These are phyloP conservation scores for Altica lythri DNA, from an alignment of 2,888 invertebrate species.

Conservation along the genomic window DNA sequence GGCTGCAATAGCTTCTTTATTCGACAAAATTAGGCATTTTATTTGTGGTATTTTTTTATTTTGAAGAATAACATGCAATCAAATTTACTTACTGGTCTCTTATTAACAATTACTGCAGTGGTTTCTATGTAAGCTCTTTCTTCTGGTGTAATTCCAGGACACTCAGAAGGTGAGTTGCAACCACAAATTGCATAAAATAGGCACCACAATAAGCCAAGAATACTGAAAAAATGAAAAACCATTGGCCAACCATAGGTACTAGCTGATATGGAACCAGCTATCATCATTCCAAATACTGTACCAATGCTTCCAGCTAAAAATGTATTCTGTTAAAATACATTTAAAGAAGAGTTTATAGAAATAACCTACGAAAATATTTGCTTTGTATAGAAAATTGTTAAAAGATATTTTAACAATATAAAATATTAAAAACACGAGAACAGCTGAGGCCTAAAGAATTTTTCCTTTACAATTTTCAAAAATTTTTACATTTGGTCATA, in stretches of 20 bases:
- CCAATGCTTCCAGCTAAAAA: conserved; percentile 66
- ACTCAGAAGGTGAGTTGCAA: conserved; percentile 66
- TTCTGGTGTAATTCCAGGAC: conserved; percentile 64
- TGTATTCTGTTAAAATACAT: too few species aligned
- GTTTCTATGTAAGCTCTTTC: conserved; percentile 70
- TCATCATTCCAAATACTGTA: conserved; percentile 72
- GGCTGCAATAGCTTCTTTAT: too few species aligned
- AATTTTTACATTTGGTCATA: too few species aligned
- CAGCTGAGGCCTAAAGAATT: too few species aligned
- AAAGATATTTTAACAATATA: too few species aligned
- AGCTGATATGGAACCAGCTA: conserved; percentile 75
- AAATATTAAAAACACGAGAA: too few species aligned
- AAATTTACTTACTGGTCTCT: conserved; percentile 10
- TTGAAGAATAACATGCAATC: background rate
- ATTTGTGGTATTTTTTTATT: background rate
- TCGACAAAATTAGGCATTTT: too few species aligned
- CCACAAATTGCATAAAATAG: conserved; percentile 66
- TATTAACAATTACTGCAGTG: conserved; percentile 44
- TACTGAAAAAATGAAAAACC: conserved; percentile 75
- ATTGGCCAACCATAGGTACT: conserved; percentile 75
- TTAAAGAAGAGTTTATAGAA: too few species aligned
- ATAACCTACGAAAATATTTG: too few species aligned
- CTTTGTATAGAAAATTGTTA: too few species aligned
- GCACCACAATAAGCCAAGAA: conserved; percentile 66
- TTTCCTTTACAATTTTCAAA: too few species aligned